These are phyloP conservation scores for Trichosurus vulpecula DNA, from an alignment of 2,797 vertebrate species.

Conservation along the genomic window DNA sequence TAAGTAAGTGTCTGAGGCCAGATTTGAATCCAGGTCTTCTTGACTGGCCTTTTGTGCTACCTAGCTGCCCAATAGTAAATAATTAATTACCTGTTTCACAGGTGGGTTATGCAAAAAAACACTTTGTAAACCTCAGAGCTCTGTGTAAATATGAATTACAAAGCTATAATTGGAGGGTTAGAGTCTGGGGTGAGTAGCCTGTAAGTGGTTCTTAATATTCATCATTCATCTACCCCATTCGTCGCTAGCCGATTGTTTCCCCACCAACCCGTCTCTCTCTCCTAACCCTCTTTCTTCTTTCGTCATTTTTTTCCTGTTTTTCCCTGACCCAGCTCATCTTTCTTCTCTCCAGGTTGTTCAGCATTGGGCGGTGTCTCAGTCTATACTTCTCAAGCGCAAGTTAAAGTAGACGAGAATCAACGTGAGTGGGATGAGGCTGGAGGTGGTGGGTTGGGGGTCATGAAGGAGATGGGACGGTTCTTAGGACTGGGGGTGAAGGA, in stretches of 20 bases:
- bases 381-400: not conserved
- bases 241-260: not conserved
- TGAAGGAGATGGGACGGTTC: not conserved
- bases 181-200: not conserved
- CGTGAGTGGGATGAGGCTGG: conserved; percentile 60
- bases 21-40: not conserved
- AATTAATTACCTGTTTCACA: not conserved
- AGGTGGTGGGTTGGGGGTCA: not conserved
- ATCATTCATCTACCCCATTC: not conserved
- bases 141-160: not conserved
- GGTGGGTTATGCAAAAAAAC: not conserved
- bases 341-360: conserved; percentile 53
- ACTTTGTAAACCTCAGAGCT: not conserved
- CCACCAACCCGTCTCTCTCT: not conserved
- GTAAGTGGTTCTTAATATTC: not conserved
- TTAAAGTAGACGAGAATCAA: conserved; percentile 62
- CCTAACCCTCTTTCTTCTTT: too few species aligned
- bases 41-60: not conserved
- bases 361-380: conserved; percentile 8
- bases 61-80: not conserved
- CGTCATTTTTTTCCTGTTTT: not conserved
- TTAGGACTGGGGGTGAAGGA: not conserved
- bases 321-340: not conserved
- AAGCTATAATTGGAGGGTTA: not conserved
- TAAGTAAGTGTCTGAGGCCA: not conserved